Evolutionary conservation across 1,140 invertebrate species (phyloP).

Genomic region (Aphaenogaster floridana): DNA sequence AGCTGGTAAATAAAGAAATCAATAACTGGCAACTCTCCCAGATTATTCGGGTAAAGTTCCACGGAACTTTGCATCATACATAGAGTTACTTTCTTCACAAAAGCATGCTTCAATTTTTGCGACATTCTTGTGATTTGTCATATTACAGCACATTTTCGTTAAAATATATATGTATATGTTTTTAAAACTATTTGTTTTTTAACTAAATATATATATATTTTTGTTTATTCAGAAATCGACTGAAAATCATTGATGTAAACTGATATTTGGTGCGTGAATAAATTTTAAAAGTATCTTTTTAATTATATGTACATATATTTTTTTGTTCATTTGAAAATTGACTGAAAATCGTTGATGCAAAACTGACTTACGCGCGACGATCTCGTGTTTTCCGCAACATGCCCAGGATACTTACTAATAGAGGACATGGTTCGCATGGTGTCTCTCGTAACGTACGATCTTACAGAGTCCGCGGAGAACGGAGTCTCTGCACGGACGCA

Average conservation of each 20-base stretch:
- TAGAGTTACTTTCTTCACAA: not conserved
- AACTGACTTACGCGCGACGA: not conserved
- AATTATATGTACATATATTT: not conserved
- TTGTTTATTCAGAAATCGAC: not conserved
- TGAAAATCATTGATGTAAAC: not conserved
- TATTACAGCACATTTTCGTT: not conserved
- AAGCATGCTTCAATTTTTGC: not conserved
- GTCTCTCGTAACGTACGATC: slow-evolving; percentile 91
- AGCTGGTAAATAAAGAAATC: slow-evolving; percentile 46
- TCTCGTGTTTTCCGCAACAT: slow-evolving; percentile 33
- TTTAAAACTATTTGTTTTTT: not conserved
- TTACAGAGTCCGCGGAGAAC: slow-evolving; percentile 91
- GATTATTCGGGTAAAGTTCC: slow-evolving; percentile 10
- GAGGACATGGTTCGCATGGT: slow-evolving; percentile 93
- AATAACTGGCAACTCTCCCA: slow-evolving; percentile 38
- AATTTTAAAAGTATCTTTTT: not conserved
- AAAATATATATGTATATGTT: not conserved
- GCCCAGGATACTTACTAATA: slow-evolving; percentile 90
- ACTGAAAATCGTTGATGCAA: not conserved
- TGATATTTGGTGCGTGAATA: not conserved
- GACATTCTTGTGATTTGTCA: not conserved
- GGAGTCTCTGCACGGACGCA: slow-evolving; percentile 91
- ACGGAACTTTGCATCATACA: not conserved
- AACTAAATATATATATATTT: not conserved
- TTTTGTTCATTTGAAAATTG: not conserved